Evolutionary conservation across 2,888 invertebrate species (phyloP).

Genomic region (Oligia strigilis): DNA sequence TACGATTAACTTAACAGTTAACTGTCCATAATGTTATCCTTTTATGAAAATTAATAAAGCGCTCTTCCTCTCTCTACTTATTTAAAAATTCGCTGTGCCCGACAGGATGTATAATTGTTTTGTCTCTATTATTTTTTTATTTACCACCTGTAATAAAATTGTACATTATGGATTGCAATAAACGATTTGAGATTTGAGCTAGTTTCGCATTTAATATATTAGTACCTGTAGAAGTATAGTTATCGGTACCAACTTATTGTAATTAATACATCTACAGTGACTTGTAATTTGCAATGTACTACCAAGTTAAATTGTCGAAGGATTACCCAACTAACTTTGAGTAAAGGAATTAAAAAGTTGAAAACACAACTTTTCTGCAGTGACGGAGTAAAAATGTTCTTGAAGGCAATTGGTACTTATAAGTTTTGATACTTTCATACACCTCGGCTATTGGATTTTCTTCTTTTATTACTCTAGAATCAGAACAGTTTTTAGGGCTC

Average conservation of each 20-base stretch:
- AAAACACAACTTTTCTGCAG: slow-evolving; percentile 47
- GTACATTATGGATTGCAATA: too few species aligned
- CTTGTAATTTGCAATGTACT: slow-evolving; percentile 45
- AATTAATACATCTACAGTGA: slow-evolving; percentile 13
- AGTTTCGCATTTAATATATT: too few species aligned
- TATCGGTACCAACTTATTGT: neutral
- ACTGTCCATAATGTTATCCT: too few species aligned
- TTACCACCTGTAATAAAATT: too few species aligned
- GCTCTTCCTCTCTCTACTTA: too few species aligned
- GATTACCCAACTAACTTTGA: slow-evolving; percentile 51
- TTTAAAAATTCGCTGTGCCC: too few species aligned
- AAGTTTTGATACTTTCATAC: slow-evolving; percentile 40
- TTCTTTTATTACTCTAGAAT: neutral
- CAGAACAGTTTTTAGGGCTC: slow-evolving; percentile 5
- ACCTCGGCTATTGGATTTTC: neutral
- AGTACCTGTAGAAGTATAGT: neutral
- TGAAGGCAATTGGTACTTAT: slow-evolving; percentile 19
- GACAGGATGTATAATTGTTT: too few species aligned
- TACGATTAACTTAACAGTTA: too few species aligned
- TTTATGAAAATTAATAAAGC: too few species aligned
- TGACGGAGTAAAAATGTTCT: slow-evolving; percentile 45
- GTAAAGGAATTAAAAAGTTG: slow-evolving; percentile 63
- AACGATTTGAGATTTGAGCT: too few species aligned
- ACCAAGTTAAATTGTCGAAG: slow-evolving; percentile 54
- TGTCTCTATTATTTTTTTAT: too few species aligned